Evolutionary conservation across 2,113 vertebrate species (phyloP).

Genomic region (Calyptomena viridis): DNA sequence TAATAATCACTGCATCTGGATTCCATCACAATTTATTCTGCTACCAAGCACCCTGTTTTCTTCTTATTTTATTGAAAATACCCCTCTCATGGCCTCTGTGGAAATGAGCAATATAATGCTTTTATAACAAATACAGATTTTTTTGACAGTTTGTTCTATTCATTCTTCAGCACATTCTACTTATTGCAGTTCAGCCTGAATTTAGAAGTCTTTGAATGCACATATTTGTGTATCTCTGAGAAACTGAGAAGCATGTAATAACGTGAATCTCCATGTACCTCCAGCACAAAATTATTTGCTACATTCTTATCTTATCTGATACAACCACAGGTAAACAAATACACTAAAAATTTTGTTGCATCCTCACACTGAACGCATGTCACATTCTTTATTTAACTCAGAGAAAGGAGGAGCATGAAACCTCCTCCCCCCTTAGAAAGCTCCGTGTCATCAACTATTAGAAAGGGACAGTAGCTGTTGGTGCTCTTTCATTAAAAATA

Average conservation of each 20-base stretch:
- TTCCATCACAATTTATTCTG: conserved; percentile 17
- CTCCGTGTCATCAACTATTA: not conserved
- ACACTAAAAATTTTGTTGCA: not conserved
- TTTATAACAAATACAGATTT: not conserved
- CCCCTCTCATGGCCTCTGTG: not conserved
- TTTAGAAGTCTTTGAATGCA: not conserved
- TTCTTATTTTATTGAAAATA: not conserved
- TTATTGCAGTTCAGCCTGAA: not conserved
- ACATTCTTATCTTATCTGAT: not conserved
- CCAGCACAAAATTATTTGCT: not conserved
- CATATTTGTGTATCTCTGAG: not conserved
- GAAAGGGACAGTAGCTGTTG: not conserved
- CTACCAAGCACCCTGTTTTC: not conserved
- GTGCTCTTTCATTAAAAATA: not conserved
- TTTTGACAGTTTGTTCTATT: not conserved
- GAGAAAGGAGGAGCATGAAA: not conserved
- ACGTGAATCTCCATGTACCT: not conserved
- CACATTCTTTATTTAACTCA: not conserved
- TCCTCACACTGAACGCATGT: not conserved
- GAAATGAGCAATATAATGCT: not conserved
- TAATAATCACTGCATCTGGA: conserved; percentile 5
- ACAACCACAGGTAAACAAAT: not conserved
- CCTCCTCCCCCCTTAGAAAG: not conserved
- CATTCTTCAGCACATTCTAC: not conserved
- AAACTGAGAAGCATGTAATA: not conserved